phyloP scores from a whole-genome alignment of 2,888 invertebrate species.

The Mactromeris polynyma region DNA sequence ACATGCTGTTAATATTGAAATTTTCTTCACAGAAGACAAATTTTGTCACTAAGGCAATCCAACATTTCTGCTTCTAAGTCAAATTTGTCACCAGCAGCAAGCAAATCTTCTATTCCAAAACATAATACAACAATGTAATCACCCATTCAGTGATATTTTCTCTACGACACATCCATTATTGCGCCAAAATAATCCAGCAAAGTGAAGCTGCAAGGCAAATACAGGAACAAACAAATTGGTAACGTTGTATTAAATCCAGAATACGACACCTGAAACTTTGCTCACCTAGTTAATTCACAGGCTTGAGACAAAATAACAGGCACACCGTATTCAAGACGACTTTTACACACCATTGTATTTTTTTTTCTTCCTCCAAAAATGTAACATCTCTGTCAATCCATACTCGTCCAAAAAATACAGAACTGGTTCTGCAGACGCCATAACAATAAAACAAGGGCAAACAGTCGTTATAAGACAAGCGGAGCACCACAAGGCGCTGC shows the following conservation, averaged over 20 bases:
- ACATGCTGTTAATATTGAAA: not conserved
- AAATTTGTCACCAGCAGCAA: not conserved
- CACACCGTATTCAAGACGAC: slow-evolving; percentile 56
- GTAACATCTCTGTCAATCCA: no score
- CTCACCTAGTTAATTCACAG: slow-evolving; percentile 86
- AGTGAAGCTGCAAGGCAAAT: not conserved
- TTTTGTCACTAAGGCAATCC: not conserved
- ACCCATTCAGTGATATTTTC: not conserved
- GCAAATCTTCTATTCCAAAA: not conserved
- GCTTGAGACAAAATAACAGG: slow-evolving; percentile 87
- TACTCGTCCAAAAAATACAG: no score
- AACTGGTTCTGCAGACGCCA: no score
- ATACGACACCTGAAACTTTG: slow-evolving; percentile 87
- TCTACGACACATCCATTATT: not conserved
- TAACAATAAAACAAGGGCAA: no score
- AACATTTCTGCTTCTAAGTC: not conserved
- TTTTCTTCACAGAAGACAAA: not conserved
- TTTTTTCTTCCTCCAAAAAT: no score
- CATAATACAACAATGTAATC: not conserved
- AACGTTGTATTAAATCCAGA: not conserved
- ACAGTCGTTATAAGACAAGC: no score
- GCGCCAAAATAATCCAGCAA: not conserved
- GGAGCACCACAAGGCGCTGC: no score
- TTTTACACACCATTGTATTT: no score
- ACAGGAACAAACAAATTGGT: not conserved